Evolutionary conservation across 2,113 vertebrate species (phyloP).

Genomic region (Anarhynchus alexandrinus): DNA sequence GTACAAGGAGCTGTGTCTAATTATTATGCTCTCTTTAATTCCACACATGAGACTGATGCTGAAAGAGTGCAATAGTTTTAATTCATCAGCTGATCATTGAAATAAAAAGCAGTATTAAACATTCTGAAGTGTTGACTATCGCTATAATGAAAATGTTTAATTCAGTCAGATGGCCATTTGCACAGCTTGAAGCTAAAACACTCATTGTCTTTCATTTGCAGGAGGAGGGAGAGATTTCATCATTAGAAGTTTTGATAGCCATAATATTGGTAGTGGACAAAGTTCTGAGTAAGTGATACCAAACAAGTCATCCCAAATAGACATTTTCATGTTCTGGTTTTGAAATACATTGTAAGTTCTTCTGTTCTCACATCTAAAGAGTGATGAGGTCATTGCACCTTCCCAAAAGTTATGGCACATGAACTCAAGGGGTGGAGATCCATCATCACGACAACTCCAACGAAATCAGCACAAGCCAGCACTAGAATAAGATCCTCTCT

Average conservation of each 20-base stretch:
- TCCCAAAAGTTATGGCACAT: neutral
- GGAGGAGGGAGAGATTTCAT: neutral
- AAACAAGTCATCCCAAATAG: neutral
- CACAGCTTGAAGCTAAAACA: neutral
- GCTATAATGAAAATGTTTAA: neutral
- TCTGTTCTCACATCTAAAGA: neutral
- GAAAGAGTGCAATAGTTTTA: neutral
- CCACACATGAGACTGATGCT: neutral
- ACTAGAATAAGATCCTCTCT: neutral
- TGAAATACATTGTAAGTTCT: neutral
- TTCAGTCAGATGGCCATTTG: neutral
- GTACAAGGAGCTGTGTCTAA: neutral
- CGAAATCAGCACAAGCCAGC: neutral
- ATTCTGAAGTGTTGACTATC: slow-evolving; percentile 3
- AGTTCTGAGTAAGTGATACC: neutral
- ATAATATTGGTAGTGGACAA: neutral
- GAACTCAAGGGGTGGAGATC: neutral
- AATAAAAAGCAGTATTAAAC: neutral
- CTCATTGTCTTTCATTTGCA: neutral
- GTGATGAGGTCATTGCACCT: neutral
- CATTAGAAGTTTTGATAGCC: neutral
- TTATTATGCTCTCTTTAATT: neutral
- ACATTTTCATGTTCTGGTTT: neutral
- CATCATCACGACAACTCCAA: neutral
- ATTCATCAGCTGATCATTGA: slow-evolving; percentile 21